Base-by-base conservation (phyloP, 2,113 vertebrate species). In the Maccullochella peelii region DNA sequence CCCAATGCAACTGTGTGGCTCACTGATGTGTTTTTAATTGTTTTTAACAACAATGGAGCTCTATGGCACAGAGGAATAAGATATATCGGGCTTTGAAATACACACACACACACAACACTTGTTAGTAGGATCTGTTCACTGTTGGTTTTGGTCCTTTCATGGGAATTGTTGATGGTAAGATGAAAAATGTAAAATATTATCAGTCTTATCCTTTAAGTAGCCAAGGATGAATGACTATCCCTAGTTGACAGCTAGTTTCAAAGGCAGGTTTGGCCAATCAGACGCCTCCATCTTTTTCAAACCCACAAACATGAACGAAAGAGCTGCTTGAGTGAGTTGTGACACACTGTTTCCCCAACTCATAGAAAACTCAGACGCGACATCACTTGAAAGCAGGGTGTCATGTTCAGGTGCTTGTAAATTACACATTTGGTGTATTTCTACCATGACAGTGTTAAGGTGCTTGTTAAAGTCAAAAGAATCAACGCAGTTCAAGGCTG, bases 341-440 rank as follows among this genome's bases (percentile, higher is more conserved):
- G 62, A 58, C 40, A 23, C 42, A 49, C 18, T 16, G 14, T 67
- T 42, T 42, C 73, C 62, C 58, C 33, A 36, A 73, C 68, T 74
- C 80, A 52, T 58, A 79, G 58, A 79, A 80, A 63, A 57, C 63
- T 75, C 73, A 40, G 7, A 73, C 47, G 57, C 40, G 68, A 70
- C 83, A 78, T 86, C 86, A 83, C 82, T 86, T 87, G 86, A 91
- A 91, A 83, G 87, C 84, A 83, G 78, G 79, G 77, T 83, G 83
- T 92, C 71, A 16, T 71, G 73, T 90, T 93, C 88, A 93, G 89
- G 90, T 94, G 89, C 90, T 91, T 40, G 54, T 82, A 84, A 80
- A 79, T 55, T 83, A 86, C 84, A 87, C 83, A 75, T 75, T 82
- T 65, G 67, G 83, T 79, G 77, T 87, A 57, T 90, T 82, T 87